Percentiles rank a stretch among this genome's conserved stretches.
These are phyloP conservation scores for Acropternis orthonyx DNA, from an alignment of 2,797 vertebrate genomes.

Conservation along the genomic window DNA sequence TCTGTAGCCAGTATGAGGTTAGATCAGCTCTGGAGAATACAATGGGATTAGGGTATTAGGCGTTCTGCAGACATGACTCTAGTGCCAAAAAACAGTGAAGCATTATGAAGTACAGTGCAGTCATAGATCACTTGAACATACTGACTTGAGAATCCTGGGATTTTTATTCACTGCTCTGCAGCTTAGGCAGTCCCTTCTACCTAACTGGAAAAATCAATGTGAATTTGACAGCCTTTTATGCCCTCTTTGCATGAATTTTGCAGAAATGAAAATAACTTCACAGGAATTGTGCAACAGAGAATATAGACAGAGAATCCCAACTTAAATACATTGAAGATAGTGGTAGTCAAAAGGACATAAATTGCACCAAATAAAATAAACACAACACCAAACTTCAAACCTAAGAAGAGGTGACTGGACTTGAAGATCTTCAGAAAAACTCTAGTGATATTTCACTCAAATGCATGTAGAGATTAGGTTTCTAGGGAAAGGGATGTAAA, in stretches of 20 bases:
- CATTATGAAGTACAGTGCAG: background rate
- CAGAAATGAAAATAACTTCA: background rate
- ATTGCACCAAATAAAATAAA: background rate
- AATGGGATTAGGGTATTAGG: background rate
- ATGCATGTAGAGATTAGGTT: background rate
- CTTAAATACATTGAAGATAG: fast-evolving
- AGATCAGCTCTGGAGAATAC: background rate
- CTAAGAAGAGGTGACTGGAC: background rate
- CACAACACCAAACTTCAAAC: background rate
- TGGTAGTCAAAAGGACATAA: background rate
- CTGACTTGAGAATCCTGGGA: background rate
- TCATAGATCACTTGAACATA: background rate
- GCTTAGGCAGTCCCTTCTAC: background rate
- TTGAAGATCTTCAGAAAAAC: background rate
- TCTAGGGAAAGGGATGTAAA: background rate
- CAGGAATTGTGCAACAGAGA: background rate
- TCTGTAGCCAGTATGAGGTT: background rate
- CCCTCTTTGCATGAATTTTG: background rate
- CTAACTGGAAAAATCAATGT: background rate
- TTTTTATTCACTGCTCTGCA: background rate
- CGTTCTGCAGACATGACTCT: background rate
- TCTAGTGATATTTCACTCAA: slow-evolving; percentile 25
- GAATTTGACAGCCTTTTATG: background rate
- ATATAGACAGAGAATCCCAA: background rate
- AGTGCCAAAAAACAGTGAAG: background rate